phyloP scores from a whole-genome alignment of 2,113 vertebrate species.

The Budorcas taxicolor region DNA sequence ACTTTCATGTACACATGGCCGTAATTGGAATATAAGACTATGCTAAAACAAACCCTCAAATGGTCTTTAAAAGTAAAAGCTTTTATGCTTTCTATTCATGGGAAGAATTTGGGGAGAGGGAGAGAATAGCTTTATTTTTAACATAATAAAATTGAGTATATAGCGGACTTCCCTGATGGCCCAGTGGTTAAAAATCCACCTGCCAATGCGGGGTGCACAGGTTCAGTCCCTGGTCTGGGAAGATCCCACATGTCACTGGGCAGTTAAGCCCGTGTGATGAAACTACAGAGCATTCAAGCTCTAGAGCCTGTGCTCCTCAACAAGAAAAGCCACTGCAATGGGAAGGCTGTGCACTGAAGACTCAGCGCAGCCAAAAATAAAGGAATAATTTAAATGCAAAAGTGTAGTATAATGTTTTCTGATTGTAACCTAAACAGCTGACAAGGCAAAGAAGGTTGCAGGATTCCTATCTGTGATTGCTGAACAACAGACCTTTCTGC shows the following conservation, averaged over 20 bases:
- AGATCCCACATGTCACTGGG: neutral
- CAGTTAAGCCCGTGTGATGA: neutral
- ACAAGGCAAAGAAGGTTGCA: neutral
- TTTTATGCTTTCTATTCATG: slow-evolving; percentile 16
- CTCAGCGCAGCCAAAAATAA: neutral
- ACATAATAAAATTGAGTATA: neutral
- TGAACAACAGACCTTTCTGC: neutral
- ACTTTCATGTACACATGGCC: neutral
- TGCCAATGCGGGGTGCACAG: neutral
- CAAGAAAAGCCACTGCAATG: neutral
- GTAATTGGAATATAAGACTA: neutral
- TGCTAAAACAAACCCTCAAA: neutral
- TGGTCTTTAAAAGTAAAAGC: neutral
- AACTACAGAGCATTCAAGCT: neutral
- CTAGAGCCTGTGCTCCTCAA: neutral
- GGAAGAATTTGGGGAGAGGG: neutral
- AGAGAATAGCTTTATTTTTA: neutral
- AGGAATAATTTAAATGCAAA: neutral
- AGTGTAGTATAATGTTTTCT: neutral
- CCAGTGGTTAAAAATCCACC: neutral
- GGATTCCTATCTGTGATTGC: neutral
- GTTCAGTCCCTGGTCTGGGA: neutral
- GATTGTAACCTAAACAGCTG: neutral
- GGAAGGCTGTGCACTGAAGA: neutral
- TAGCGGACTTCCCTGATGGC: neutral